phyloP scores from a whole-genome alignment of 2,113 vertebrate genomes.

The Equus przewalskii region DNA sequence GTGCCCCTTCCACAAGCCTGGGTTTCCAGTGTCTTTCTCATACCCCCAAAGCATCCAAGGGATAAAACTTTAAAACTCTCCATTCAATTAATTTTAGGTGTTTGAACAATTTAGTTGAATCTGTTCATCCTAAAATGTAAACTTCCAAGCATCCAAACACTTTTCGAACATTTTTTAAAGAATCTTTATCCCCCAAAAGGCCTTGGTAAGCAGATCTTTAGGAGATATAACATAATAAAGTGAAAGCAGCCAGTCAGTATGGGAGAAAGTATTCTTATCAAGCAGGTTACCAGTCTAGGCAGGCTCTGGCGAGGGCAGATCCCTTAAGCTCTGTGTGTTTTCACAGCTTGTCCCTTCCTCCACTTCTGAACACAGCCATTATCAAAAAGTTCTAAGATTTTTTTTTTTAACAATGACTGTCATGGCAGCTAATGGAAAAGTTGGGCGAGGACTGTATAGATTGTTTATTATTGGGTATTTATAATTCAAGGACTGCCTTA shows the following conservation, averaged over 20 bases:
- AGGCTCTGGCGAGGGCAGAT: neutral
- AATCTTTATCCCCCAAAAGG: neutral
- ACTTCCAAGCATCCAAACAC: neutral
- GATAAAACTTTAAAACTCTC: neutral
- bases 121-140: neutral
- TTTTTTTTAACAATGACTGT: neutral
- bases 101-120: neutral
- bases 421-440: constrained; percentile 9
- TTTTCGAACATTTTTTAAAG: neutral
- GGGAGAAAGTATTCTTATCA: neutral
- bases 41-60: neutral
- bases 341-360: neutral
- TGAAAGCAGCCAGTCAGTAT: neutral
- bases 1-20: neutral
- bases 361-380: neutral
- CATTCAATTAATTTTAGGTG: neutral
- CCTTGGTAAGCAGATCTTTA: neutral
- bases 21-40: neutral
- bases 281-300: neutral
- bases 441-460: neutral
- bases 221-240: neutral
- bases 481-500: neutral
- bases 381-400: neutral
- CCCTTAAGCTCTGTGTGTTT: neutral
- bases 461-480: neutral